Conservation (phyloP, 2,888 invertebrate species). For the Candidula unifasciata region DNA sequence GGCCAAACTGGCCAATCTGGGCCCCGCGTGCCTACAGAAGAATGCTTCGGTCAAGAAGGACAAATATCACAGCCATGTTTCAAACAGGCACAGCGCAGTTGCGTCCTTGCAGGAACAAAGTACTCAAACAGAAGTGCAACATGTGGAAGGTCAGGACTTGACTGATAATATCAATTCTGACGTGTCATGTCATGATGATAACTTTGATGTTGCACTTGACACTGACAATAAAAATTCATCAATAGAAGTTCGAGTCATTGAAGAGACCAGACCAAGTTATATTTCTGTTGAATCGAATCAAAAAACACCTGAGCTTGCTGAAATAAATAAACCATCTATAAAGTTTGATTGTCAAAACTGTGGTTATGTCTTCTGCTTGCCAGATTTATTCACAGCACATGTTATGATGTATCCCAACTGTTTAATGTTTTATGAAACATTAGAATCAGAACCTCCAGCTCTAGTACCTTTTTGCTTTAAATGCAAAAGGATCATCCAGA, state of each 20-base stretch:
- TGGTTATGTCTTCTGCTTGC: not conserved
- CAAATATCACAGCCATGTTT: too few relatives aligned
- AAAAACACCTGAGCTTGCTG: too few relatives aligned
- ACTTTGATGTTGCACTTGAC: not conserved
- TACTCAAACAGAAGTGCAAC: not conserved
- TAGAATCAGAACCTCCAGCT: not conserved
- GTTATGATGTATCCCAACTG: not conserved
- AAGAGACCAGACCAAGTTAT: too few relatives aligned
- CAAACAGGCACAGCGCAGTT: too few relatives aligned
- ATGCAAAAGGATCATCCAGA: not conserved
- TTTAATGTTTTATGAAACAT: not conserved
- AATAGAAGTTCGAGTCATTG: too few relatives aligned
- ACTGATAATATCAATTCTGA: not conserved
- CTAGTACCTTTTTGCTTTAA: conserved; percentile 1
- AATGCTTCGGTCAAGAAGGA: too few relatives aligned
- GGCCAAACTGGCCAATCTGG: too few relatives aligned
- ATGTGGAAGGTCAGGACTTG: too few relatives aligned
- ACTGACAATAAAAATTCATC: too few relatives aligned
- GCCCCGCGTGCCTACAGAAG: too few relatives aligned
- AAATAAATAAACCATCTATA: too few relatives aligned
- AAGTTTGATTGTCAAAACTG: not conserved
- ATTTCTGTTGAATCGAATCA: not conserved
- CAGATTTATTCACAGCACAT: not conserved
- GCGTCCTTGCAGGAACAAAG: too few relatives aligned
- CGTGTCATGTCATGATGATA: not conserved